These are phyloP conservation scores for Kryptopterus vitreolus DNA, from an alignment of 2,797 vertebrate species.

Conservation along the genomic window DNA sequence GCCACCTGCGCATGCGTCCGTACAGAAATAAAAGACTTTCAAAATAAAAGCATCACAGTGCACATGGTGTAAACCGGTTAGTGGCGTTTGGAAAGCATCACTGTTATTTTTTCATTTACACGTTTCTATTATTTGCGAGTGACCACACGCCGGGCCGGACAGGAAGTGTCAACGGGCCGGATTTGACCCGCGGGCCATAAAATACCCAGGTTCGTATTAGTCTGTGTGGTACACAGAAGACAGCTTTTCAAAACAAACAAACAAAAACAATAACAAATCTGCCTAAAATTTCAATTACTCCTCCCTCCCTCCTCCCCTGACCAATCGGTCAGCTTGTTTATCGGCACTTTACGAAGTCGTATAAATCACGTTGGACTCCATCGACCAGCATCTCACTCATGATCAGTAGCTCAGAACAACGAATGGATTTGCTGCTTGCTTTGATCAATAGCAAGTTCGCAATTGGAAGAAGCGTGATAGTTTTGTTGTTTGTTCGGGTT, in stretches of 20 bases:
- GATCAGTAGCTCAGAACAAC: conserved; percentile 76
- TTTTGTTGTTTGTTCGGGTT: conserved; percentile 61
- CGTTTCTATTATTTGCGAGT: too few species aligned
- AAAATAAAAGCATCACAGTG: too few species aligned
- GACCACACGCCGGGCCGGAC: too few species aligned
- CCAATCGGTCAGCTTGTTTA: conserved; percentile 76
- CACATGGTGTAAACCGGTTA: too few species aligned
- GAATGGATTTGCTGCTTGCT: conserved; percentile 78
- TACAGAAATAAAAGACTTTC: too few species aligned
- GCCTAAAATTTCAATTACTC: conserved; percentile 64
- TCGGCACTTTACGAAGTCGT: conserved; percentile 71
- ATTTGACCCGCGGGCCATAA: too few species aligned
- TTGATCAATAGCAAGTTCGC: conserved; percentile 75
- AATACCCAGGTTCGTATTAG: too few species aligned
- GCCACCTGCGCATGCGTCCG: too few species aligned
- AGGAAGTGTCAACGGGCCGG: too few species aligned
- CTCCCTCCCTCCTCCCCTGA: conserved; percentile 62
- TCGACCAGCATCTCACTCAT: conserved; percentile 74
- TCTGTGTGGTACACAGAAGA: too few species aligned
- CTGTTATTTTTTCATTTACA: too few species aligned
- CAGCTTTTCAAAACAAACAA: conserved; percentile 67
- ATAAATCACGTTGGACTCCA: conserved; percentile 76
- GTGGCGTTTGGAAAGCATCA: too few species aligned
- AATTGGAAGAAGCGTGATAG: conserved; percentile 16
- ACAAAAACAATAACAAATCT: conserved; percentile 51